Base-by-base conservation (phyloP, 1,140 invertebrate genomes). In the Bursaphelenchus mucronatus region DNA sequence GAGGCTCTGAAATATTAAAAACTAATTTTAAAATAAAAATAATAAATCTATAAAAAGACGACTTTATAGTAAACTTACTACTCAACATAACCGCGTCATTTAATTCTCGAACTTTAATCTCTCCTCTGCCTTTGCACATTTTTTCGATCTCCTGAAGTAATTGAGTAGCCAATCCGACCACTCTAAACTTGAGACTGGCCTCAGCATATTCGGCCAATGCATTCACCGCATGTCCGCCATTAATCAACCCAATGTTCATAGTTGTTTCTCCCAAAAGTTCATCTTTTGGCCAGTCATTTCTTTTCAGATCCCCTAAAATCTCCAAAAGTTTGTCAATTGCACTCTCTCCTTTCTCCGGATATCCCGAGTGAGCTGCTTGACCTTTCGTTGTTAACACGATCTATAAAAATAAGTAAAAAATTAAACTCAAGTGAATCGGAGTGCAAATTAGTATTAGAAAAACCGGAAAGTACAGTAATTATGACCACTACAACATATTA, bases 141-240 rank as follows among this genome's bases (percentile, higher is more conserved):
- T 19, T 39, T 10, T 52, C 46, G 0, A 74, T 50, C 17, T 30
- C 39, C 0, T 63, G 21, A 11, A 52, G 2, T 9, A 74, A 55
- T 55, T 74, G 64, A 6, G 67, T 53, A 3, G 62, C 57, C 6
- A 72, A 71, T 15, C 57, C 67, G 7, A 64, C 68, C 0, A 74
- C 71, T 40, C 72, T 63, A 57, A 74, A 70, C 43, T 70, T 68
- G 15, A 74, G 53, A 5, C 59, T 43, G 11, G 72, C 72, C 40
- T 53, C 53, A 39, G 73, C 73, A 13, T 68, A 15, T 44, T 51
- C 72, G 3, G 72, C 64, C 56, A 75, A 61, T 4, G 72, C 72
- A 58, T 74, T 74, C 44, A 75, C 30, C 10, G 72, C 72, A 44
- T 74, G 72, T 8, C 72, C 72, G 21, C 72, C 72, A 19, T 58